Evolutionary conservation across 2,797 vertebrate genomes (phyloP), one percentile per base, ranked within the genome.

Genomic region (Sebastes elongatus): DNA sequence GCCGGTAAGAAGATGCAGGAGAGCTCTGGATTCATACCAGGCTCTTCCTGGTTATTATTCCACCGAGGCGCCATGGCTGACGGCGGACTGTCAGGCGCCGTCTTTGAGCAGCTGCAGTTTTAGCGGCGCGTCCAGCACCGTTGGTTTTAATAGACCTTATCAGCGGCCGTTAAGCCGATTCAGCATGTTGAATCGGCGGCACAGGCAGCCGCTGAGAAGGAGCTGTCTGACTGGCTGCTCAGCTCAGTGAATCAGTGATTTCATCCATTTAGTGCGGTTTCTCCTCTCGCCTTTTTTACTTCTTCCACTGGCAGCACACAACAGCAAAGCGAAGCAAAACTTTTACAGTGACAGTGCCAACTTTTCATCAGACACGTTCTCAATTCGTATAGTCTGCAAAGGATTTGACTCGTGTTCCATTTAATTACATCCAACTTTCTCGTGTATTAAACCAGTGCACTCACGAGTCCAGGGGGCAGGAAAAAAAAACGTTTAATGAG

Each of bases 121-220:
- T 59, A 74, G 67, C 38, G 2, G 57, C 14, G 7, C 46, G 71
- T 75, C 80, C 77, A 49, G 67, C 62, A 22, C 61, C 25, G 70
- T 65, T 75, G 72, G 61, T 78, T 90, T 86, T 86, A 83, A 81
- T 82, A 73, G 82, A 84, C 72, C 68, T 78, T 81, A 81, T 86
- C 76, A 80, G 80, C 63, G 83, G 67, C 83, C 20, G 6, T 72
- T 67, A 62, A 83, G 80, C 70, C 78, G 20, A 73, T 81, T 85
- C 86, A 83, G 78, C 80, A 69, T 33, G 63, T 76, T 74, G 65
- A 68, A 78, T 74, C 46, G 28, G 62, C 59, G 23, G 55, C 33
- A 53, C 38, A 86, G 33, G 74, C 60, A 61, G 67, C 20, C 56
- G 7, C 27, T 61, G 78, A 82, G 57, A 79, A 80, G 72, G 81